phyloP scores from a whole-genome alignment of 2,113 vertebrate genomes.

The Notothenia coriiceps region DNA sequence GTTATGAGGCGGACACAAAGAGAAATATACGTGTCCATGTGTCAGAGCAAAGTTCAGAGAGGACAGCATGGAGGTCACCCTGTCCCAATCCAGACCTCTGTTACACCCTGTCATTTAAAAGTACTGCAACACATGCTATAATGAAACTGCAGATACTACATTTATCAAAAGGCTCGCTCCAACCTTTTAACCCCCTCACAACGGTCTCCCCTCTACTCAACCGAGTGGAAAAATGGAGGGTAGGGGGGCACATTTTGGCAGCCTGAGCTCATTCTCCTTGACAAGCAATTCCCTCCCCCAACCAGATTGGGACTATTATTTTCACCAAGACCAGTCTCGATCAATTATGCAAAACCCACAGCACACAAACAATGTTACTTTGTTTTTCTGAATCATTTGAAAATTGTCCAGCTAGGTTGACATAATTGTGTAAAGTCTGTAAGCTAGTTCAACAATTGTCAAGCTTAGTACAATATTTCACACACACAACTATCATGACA shows the following conservation, averaged over 20 bases:
- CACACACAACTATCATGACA: not conserved
- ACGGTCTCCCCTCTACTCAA: not conserved
- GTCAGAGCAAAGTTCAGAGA: slow-evolving; percentile 78
- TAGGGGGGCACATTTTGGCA: slow-evolving; percentile 20
- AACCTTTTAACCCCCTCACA: not conserved
- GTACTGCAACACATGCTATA: not conserved
- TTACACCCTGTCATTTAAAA: too few relatives aligned
- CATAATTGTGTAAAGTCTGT: too few relatives aligned
- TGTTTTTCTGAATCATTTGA: not conserved
- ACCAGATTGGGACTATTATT: slow-evolving; percentile 8
- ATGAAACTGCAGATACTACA: not conserved
- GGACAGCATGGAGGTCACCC: slow-evolving; percentile 18
- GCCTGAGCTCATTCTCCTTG: not conserved
- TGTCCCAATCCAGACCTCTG: not conserved
- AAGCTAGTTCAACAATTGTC: too few relatives aligned
- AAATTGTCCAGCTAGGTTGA: not conserved
- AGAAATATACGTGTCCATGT: slow-evolving; percentile 47
- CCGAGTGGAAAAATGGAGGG: not conserved
- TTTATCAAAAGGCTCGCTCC: not conserved
- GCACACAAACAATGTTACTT: not conserved
- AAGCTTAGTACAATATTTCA: not conserved
- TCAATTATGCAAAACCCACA: not conserved
- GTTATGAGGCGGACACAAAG: not conserved
- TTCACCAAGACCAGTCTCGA: not conserved
- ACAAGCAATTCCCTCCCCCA: slow-evolving; percentile 12